Base-by-base conservation (phyloP, 2,888 invertebrate genomes). In the Hymenopus coronatus region DNA sequence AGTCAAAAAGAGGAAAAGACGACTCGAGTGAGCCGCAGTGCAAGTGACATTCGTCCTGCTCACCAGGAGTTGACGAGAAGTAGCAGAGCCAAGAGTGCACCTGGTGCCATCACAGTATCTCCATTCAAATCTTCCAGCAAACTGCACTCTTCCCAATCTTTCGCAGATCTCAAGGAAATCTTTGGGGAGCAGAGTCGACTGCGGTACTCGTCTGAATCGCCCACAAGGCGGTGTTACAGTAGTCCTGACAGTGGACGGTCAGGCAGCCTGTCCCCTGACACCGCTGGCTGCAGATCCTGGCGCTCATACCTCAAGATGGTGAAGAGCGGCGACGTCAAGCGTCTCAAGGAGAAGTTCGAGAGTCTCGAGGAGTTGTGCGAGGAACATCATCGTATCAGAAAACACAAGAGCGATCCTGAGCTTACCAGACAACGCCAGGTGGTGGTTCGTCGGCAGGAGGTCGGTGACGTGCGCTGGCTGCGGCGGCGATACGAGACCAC, bases 351-450 rank as follows among this genome's bases (percentile, higher is more conserved):
- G 89, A 96, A 96, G 91, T 98, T 97, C 92, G 97, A 98, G 93
- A 95, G 95, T 91, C 94, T 95, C 86, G 94, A 95, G 89, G 94
- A 95, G 91, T 87, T 90, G 14, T 88, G 83, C 15, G 87, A 89
- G 88, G 92, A 90, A 90, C 93, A 92, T 90, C 94, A 94, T 88
- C 88, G 92, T 30, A 93, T 93, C 85, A 92, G 96, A 91, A 94
- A 96, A 90, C 96, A 96, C 92, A 96, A 95, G 91, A 97, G 97
- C 93, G 97, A 97, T 93, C 97, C 97, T 20, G 97, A 97, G 93
- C 93, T 97, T 82, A 94, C 95, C 87, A 94, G 95, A 90, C 95
- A 95, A 91, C 93, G 95, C 82, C 93, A 95, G 91, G 92, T 93
- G 83, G 92, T 93, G 46, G 92, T 94, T 3, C 94, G 94, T 33